Evolutionary conservation across 2,888 invertebrate species (phyloP).

Genomic region (Drosophila neotestacea): DNA sequence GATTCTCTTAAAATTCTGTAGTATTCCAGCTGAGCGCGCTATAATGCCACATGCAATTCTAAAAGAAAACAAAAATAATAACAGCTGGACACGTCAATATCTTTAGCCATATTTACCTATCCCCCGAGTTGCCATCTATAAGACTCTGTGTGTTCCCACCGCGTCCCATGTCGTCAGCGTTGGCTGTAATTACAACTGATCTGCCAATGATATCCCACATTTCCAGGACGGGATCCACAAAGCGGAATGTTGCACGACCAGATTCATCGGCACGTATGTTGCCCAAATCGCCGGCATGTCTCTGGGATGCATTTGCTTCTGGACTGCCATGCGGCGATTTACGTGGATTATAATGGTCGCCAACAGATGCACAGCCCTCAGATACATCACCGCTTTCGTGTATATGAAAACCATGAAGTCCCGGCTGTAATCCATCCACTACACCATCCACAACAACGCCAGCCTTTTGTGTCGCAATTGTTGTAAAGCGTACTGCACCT

Average conservation of each 20-base stretch:
- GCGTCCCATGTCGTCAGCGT: constrained; percentile 87
- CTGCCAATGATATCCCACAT: constrained; percentile 92
- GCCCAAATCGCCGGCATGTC: constrained; percentile 89
- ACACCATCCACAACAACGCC: constrained; percentile 93
- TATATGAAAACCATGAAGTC: constrained; percentile 86
- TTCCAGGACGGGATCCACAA: constrained; percentile 87
- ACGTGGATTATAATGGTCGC: constrained; percentile 88
- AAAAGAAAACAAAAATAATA: neutral
- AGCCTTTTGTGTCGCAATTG: constrained; percentile 81
- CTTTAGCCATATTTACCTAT: constrained; percentile 85
- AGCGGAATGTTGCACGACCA: constrained; percentile 89
- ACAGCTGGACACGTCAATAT: neutral
- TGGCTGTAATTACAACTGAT: constrained; percentile 90
- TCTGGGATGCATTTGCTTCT: constrained; percentile 83
- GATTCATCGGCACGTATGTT: constrained; percentile 87
- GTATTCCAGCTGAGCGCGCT: constrained; percentile 94
- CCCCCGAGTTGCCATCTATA: constrained; percentile 88
- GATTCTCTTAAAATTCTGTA: constrained; percentile 94
- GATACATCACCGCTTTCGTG: constrained; percentile 92
- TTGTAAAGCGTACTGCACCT: constrained; percentile 91
- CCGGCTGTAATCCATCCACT: constrained; percentile 91
- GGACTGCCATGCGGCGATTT: constrained; percentile 86
- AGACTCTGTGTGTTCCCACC: constrained; percentile 86
- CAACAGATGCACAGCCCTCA: constrained; percentile 87
- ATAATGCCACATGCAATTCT: constrained; percentile 95